phyloP scores from a whole-genome alignment of 2,797 vertebrate genomes.

The Pangasius macronema region DNA sequence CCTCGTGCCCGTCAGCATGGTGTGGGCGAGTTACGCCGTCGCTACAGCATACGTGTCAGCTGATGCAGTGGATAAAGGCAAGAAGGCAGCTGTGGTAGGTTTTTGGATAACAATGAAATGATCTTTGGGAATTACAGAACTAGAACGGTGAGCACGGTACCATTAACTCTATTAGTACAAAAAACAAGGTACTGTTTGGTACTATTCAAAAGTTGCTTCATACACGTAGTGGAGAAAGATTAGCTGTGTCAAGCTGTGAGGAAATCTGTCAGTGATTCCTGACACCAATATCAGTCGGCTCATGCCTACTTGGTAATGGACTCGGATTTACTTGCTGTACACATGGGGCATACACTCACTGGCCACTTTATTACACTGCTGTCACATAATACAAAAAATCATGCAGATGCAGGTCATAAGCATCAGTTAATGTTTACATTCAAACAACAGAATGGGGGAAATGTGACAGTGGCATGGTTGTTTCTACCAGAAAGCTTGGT shows the following conservation, averaged over 20 bases:
- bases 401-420: too few species aligned
- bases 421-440: too few species aligned
- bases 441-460: too few species aligned
- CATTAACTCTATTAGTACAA: neutral
- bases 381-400: too few species aligned
- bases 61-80: slow-evolving; percentile 92
- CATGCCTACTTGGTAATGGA: neutral
- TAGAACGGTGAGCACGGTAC: neutral
- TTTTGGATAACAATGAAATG: neutral
- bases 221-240: neutral
- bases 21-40: slow-evolving; percentile 90
- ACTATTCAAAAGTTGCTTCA: neutral
- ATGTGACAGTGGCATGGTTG: too few species aligned
- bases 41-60: slow-evolving; percentile 88
- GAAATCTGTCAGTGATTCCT: too few species aligned
- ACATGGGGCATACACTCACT: neutral
- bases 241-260: too few species aligned
- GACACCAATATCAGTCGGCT: neutral
- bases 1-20: slow-evolving; percentile 81
- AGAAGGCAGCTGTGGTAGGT: slow-evolving; percentile 84
- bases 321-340: neutral
- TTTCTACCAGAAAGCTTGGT: too few species aligned
- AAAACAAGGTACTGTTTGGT: neutral
- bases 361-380: neutral
- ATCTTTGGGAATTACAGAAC: neutral